Evolutionary conservation across 2,888 invertebrate genomes (phyloP), one percentile per base, ranked within the genome.

Genomic region (Phasia obesa): DNA sequence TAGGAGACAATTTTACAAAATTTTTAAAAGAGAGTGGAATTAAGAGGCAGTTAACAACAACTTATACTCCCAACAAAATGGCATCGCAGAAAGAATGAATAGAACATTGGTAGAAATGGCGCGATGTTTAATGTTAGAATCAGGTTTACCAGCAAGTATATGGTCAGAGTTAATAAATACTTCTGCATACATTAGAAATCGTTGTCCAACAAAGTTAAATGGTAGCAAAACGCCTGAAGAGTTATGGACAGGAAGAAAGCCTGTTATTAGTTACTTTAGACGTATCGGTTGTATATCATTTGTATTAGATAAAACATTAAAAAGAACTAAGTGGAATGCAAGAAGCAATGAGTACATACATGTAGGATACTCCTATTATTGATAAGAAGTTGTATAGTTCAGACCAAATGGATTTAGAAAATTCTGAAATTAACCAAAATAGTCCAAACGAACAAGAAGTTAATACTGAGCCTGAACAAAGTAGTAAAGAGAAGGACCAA

Each of bases 1-100:
- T 49, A 25, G n/a, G n/a, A n/a, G n/a, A n/a, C n/a, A 15, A 31
- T 19, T 75, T 83, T 25, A 23, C 23, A 51, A 21, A 51, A 11
- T 23, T 23, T 51, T 23, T 25, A 15, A 23, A 21, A 23, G 23
- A 25, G 13, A n/a, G 15, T n/a, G 51, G 51, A 25, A 25, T 53
- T 25, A 60, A 44, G 11, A 42, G 17, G n/a, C 47, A 47, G 27
- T 27, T 62, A 5, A 62, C 47, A 7, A 17, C 47, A 62, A 25
- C 13, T 49, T 64, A 64, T 17, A 64, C 31, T 5, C 64, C 27
- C 64, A 49, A 17, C 31, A 49, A 47, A 31, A 47, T 25, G 47
- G 49, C 5, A 2, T 64, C 0, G 64, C 47, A 9, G 62, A 62
- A 62, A 62, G 25, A 47, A 62, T 62, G 25, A 47, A 47, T 27